A percentile compares a stretch with the other conserved stretches of the same genome.
Conservation (phyloP, 64 coral and sea anemone species). For the Platygyra sinensis region DNA sequence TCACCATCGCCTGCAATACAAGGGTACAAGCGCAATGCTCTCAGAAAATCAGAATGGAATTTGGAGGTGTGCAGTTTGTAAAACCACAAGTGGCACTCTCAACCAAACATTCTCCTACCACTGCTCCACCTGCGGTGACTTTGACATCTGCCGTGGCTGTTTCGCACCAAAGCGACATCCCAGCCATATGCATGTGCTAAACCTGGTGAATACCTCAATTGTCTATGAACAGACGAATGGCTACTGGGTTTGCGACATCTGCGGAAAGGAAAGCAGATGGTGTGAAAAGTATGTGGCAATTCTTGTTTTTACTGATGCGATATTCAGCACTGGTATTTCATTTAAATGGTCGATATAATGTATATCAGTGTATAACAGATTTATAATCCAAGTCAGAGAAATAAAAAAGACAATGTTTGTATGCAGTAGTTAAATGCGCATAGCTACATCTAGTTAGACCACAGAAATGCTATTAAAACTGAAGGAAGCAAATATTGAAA, state of each 20-base stretch:
- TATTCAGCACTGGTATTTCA: too few species aligned
- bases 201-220: constrained; percentile 54
- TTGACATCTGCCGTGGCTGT: constrained; percentile 78
- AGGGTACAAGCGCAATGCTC: constrained; percentile 23
- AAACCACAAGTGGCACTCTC: constrained; percentile 39
- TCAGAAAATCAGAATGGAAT: constrained; percentile 50
- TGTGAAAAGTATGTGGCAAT: constrained; percentile 67
- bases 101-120: constrained; percentile 58
- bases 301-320: too few species aligned
- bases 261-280: constrained; percentile 57
- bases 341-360: too few species aligned
- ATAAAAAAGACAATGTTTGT: too few species aligned
- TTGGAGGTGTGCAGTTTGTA: constrained; percentile 75
- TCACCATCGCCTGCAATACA: constrained; percentile 51
- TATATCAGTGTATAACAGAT: too few species aligned
- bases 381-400: too few species aligned
- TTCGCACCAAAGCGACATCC: constrained; percentile 40
- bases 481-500: too few species aligned
- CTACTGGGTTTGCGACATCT: constrained; percentile 79
- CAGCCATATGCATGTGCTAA: constrained; percentile 67
- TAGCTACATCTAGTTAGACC: too few species aligned
- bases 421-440: too few species aligned
- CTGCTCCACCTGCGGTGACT: constrained; percentile 52
- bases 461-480: too few species aligned
- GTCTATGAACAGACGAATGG: constrained; percentile 56